phyloP scores from a whole-genome alignment of 2,113 vertebrate genomes.

The Odocoileus virginianus region DNA sequence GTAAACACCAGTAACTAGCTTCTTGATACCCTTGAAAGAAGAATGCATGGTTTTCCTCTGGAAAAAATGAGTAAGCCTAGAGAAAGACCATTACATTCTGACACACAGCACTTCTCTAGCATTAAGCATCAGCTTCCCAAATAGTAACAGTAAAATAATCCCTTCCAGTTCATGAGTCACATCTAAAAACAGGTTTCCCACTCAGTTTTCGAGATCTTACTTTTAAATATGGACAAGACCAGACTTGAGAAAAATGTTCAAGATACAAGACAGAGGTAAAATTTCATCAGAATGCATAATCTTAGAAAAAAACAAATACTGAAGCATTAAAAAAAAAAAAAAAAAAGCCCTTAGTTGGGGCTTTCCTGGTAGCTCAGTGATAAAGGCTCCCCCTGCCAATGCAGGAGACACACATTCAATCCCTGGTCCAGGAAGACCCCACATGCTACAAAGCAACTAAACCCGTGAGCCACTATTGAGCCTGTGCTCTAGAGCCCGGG shows the following conservation, averaged over 20 bases:
- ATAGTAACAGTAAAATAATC: background rate
- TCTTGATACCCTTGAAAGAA: background rate
- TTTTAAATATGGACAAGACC: background rate
- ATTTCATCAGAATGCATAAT: background rate
- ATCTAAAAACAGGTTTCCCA: background rate
- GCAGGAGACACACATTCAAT: background rate
- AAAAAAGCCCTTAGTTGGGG: background rate
- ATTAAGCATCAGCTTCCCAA: background rate
- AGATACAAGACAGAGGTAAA: background rate
- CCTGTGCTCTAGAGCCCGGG: background rate
- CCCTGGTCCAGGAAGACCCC: background rate
- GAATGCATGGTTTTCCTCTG: background rate
- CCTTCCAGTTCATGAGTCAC: background rate
- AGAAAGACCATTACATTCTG: background rate
- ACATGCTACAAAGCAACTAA: background rate
- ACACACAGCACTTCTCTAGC: background rate
- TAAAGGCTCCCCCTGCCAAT: background rate
- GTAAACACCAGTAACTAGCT: background rate
- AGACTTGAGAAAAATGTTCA: background rate
- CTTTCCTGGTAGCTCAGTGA: background rate
- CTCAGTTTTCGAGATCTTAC: background rate
- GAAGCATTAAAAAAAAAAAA: background rate
- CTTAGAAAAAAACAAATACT: background rate
- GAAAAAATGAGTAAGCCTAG: background rate
- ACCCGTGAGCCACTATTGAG: background rate